Base-by-base conservation (phyloP, 2,888 invertebrate species). In the Rhorus exstirpatorius region DNA sequence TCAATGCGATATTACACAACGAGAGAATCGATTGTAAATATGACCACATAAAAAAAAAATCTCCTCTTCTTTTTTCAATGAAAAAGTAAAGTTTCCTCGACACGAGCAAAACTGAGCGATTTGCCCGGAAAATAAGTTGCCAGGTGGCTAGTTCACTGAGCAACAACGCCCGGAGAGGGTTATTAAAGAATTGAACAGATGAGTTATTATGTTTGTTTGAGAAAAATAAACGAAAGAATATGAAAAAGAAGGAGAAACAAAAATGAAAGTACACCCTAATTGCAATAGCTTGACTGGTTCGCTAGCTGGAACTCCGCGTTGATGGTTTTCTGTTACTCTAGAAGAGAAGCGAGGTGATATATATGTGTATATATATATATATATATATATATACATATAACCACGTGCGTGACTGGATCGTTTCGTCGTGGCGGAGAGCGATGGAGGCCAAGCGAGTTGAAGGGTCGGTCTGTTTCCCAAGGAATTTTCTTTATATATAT, bases 171-270 rank as follows among this genome's bases (percentile, higher is more conserved):
- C 35, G 35, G 26, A 12, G 31, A n/a, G 31, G 72, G 67, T 81
- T 72, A 81, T 72, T 77, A 74, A 67, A 72, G 68, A 78, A 81
- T 78, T 78, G 81, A 74, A 78, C 77, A 78, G 81, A 67, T 78
- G 77, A 81, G 81, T 81, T 81, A 81, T 81, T 81, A 81, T 77
- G 67, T 78, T 81, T 74, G 78, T 68, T 63, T 63, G 72, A 68
- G 61, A 78, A 74, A 82, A 74, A 74, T 63, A 74, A 74, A 78
- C 24, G 26, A 68, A 53, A 75, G 75, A 61, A 74, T 70, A 58
- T 31, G 60, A 26, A 46, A 44, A 63, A 53, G 60, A 71, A 51
- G 26, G 21, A 14, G 12, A 51, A 72, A 38, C 38, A 61, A 60
- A 61, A 72, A 72, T 67, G 55, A 75, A 55, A 61, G 63, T 78